phyloP scores from a whole-genome alignment of 2,888 invertebrate species.

The Bunonema sp. region DNA sequence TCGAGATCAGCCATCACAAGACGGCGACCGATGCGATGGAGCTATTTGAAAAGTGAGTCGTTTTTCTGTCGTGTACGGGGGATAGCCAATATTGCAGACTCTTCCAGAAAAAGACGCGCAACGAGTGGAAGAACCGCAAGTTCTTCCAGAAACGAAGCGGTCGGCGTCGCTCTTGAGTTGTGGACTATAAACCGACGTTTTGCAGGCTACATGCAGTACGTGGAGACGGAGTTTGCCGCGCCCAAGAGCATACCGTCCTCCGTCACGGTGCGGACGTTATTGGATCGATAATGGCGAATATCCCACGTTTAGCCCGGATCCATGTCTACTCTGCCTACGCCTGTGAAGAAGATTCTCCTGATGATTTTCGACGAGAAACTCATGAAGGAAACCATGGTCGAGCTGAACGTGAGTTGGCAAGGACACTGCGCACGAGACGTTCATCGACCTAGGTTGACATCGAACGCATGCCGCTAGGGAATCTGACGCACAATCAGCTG shows the following conservation, averaged over 20 bases:
- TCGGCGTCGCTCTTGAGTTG: too few species aligned
- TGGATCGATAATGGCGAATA: too few species aligned
- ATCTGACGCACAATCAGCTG: conserved; percentile 76
- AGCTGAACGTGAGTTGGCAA: conserved; percentile 69
- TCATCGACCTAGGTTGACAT: conserved; percentile 58
- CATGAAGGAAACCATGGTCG: conserved; percentile 80
- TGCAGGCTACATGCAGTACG: too few species aligned
- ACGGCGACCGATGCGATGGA: conserved; percentile 22
- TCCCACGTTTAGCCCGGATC: too few species aligned
- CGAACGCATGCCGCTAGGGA: conserved; percentile 94
- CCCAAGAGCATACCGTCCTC: too few species aligned
- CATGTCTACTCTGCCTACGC: conserved; percentile 58
- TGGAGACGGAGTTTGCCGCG: too few species aligned
- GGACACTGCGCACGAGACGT: too few species aligned
- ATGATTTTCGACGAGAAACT: conserved; percentile 74
- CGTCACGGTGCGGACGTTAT: too few species aligned
- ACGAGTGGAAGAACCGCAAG: conserved; percentile 57
- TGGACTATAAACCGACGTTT: too few species aligned
- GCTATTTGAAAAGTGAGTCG: conserved; percentile 16
- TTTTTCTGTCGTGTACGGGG: background rate
- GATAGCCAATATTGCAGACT: conserved; percentile 28
- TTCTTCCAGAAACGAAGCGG: too few species aligned
- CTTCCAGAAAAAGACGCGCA: conserved; percentile 69
- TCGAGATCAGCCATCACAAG: too few species aligned
- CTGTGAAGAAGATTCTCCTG: conserved; percentile 68